Evolutionary conservation across 2,797 vertebrate species (phyloP).

Genomic region (Ctenosaura bakeri): DNA sequence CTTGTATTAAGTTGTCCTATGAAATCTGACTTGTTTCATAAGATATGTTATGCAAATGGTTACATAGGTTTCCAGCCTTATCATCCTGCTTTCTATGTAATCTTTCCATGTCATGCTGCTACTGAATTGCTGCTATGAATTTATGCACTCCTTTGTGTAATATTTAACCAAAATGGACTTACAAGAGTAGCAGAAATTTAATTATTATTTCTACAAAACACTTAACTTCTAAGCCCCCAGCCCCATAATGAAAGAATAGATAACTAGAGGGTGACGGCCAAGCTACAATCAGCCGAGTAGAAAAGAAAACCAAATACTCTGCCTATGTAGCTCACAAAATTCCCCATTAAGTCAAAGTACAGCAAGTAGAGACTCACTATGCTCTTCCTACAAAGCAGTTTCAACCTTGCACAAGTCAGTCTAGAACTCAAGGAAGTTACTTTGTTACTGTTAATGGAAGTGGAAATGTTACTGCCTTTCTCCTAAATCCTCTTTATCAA

Average conservation of each 20-base stretch:
- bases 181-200: neutral
- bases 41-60: neutral
- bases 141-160: neutral
- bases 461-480: no score
- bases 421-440: no score
- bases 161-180: neutral
- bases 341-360: no score
- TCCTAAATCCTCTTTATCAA: no score
- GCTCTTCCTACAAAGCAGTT: no score
- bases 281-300: neutral
- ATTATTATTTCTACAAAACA: neutral
- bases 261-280: neutral
- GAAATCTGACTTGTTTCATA: conserved; percentile 46
- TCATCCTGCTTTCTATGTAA: neutral
- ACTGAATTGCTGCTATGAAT: neutral
- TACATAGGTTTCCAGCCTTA: neutral
- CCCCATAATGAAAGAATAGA: neutral
- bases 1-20: accelerated
- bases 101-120: neutral
- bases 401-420: no score
- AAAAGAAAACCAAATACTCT: neutral
- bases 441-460: no score
- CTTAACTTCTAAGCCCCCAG: neutral
- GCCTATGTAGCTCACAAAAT: neutral
- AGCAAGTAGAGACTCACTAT: no score